A percentile compares a stretch with the other conserved stretches of the same genome.
These are phyloP conservation scores for Hozukius guyotensis DNA, from an alignment of 2,797 vertebrate species.

Conservation along the genomic window DNA sequence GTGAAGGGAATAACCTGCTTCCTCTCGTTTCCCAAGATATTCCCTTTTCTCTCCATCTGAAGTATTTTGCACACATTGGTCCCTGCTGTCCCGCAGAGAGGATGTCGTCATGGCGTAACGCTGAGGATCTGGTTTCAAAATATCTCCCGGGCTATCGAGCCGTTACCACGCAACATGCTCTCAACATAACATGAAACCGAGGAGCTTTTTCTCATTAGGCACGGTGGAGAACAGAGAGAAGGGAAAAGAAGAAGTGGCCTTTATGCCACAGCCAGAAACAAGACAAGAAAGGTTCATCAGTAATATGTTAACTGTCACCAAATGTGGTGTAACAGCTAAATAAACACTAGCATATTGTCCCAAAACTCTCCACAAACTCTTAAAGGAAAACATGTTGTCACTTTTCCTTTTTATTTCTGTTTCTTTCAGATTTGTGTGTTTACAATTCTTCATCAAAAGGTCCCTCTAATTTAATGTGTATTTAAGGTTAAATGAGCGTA, in stretches of 20 bases:
- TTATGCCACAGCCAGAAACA: conserved; percentile 32
- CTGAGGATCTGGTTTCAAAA: conserved; percentile 73
- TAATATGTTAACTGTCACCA: conserved; percentile 30
- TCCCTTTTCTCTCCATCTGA: conserved; percentile 32
- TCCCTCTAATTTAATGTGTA: not conserved
- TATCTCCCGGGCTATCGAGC: conserved; percentile 53
- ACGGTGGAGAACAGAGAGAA: conserved; percentile 23
- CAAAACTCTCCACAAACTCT: not conserved
- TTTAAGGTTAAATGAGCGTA: not conserved
- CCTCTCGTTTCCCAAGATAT: conserved; percentile 36
- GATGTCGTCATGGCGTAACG: conserved; percentile 57
- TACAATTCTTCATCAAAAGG: not conserved
- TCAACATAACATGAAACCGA: conserved; percentile 64
- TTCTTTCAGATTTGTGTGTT: not conserved
- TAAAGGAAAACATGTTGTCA: not conserved
- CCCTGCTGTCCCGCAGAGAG: conserved; percentile 37
- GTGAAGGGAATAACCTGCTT: conserved; percentile 51
- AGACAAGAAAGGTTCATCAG: conserved; percentile 22
- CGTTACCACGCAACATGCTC: conserved; percentile 68
- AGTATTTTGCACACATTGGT: conserved; percentile 32
- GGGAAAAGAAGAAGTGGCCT: conserved; percentile 8
- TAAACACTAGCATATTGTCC: conserved; percentile 8
- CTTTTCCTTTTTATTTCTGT: not conserved
- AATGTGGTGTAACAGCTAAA: conserved; percentile 42
- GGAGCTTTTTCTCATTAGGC: conserved; percentile 66